Evolutionary conservation across 2,888 invertebrate species (phyloP), one percentile per base, ranked within the genome.

Genomic region (Hirudinaria manillensis): DNA sequence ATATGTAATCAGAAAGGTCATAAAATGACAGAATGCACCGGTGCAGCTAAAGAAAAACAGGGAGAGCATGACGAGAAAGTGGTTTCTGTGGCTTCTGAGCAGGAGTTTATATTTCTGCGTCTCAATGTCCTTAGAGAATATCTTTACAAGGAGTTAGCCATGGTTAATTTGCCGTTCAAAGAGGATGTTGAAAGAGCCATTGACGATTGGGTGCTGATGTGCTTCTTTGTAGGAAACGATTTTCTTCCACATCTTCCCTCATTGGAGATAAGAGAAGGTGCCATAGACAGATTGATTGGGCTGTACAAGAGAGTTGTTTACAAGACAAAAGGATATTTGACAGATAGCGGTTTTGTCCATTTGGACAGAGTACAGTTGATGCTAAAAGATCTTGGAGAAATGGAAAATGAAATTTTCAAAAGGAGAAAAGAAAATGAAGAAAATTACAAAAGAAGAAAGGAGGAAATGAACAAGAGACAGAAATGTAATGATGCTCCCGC

Each of bases 181-280:
- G 98, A 94, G 85, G 93, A 95, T 83, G 93, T 99, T 85, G 99
- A 99, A 84, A 82, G 98, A 75, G 94, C 91, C 0, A 85, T 99
- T 24, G 99, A 99, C 83, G 99, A 99, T 86, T 99, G 98, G 98
- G 98, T 89, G 24, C 89, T 89, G 81, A 96, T 99, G 94, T 99
- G 99, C 84, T 99, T 99, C 88, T 99, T 99, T 86, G 97, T 98
- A 73, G 99, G 99, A 70, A 99, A 99, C 84, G 99, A 99, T 87
- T 99, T 99, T 84, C 86, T 99, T 81, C 99, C 99, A 0, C 99
- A 99, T 88, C 88, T 99, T 79, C 99, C 99, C 4, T 96, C 96
- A 72, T 87, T 99, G 80, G 98, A 99, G 88, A 99, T 99, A 82
- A 89, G 96, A 70, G 97, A 98, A 87, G 93, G 92, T 0, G 97